Conservation (phyloP, 2,113 vertebrate species). For the Phycodurus eques region DNA sequence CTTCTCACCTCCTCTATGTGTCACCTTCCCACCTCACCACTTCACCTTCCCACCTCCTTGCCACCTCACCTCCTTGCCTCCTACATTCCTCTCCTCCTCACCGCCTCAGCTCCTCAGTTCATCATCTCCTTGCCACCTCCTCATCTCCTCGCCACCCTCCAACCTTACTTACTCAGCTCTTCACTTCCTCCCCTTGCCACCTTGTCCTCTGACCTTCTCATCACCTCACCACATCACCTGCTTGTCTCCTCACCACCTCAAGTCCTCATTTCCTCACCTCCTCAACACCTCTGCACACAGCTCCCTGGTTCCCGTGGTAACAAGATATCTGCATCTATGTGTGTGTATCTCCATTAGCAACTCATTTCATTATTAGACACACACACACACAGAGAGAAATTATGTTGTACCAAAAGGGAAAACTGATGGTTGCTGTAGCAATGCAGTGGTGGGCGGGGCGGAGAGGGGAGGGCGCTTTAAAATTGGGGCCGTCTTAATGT, state of each 20-base stretch:
- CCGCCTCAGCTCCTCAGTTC: background rate
- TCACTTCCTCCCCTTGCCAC: no score
- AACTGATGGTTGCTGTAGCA: background rate
- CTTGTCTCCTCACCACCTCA: background rate
- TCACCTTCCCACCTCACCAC: no score
- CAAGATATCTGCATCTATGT: constrained; percentile 48
- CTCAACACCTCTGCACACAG: constrained; percentile 60
- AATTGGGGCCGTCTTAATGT: constrained; percentile 1
- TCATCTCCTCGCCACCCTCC: background rate
- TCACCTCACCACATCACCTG: background rate
- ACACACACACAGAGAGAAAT: constrained; percentile 27
- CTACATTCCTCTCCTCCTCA: background rate
- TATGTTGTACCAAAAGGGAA: background rate
- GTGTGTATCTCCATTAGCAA: constrained; percentile 42
- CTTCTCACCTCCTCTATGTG: no score
- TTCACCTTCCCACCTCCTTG: no score
- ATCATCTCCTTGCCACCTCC: background rate
- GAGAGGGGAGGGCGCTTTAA: background rate
- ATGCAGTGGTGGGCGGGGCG: background rate
- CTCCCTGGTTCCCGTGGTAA: constrained; percentile 75
- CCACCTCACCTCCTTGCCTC: no score
- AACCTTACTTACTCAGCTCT: no score
- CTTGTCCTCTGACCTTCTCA: background rate
- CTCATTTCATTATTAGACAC: background rate
- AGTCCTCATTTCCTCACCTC: constrained; percentile 19